Conservation (phyloP, 2,113 vertebrate genomes). For the Stictonetta naevosa region DNA sequence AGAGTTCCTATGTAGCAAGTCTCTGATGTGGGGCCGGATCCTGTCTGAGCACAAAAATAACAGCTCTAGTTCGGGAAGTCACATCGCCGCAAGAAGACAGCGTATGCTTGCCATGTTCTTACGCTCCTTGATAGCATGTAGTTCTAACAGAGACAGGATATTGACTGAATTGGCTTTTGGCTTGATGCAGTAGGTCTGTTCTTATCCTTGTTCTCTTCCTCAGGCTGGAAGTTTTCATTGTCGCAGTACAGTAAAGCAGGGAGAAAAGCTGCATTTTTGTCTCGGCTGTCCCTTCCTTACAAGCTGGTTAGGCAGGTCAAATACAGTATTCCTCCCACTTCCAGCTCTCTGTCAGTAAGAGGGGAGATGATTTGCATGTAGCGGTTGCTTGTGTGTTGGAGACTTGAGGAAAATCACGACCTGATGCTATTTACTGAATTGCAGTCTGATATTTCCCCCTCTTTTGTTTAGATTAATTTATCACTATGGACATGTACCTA, state of each 20-base stretch:
- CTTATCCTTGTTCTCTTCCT: background rate
- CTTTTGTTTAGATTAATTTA: background rate
- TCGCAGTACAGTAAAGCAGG: background rate
- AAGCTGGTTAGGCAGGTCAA: background rate
- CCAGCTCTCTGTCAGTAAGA: background rate
- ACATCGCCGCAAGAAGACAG: accelerated
- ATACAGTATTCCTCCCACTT: accelerated
- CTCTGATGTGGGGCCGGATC: background rate
- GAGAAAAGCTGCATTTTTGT: background rate
- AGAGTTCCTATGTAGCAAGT: background rate
- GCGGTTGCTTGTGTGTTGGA: background rate
- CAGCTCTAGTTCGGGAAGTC: background rate
- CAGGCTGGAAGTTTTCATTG: background rate
- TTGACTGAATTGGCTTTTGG: background rate
- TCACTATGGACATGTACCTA: background rate
- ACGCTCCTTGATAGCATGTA: background rate
- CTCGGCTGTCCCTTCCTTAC: background rate
- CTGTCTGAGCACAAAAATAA: background rate
- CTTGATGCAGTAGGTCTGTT: background rate
- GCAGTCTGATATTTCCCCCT: background rate
- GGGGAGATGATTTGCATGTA: background rate
- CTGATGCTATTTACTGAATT: background rate
- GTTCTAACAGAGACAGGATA: background rate
- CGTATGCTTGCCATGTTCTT: background rate
- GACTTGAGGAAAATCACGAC: background rate